A percentile compares a stretch with the other conserved stretches of the same genome.
phyloP scores from a whole-genome alignment of 2,797 vertebrate genomes.

The Botia kubotai region DNA sequence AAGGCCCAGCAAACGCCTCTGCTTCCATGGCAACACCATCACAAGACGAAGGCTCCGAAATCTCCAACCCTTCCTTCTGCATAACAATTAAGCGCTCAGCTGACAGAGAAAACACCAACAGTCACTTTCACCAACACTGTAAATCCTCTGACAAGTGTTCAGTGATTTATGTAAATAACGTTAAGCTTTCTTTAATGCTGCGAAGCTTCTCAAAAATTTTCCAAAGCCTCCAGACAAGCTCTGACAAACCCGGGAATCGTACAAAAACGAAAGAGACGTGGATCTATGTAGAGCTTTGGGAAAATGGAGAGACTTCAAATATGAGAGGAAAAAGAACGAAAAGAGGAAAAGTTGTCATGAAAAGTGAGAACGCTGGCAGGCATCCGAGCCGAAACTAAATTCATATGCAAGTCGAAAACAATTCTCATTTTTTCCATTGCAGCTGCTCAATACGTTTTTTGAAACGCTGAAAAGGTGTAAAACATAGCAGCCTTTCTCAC shows the following conservation, averaged over 20 bases:
- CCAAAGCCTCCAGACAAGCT: slow-evolving; percentile 7
- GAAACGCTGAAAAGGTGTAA: slow-evolving; percentile 1
- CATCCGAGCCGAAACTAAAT: slow-evolving; percentile 16
- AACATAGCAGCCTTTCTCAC: slow-evolving; percentile 8
- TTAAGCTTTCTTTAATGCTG: not conserved
- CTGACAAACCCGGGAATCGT: slow-evolving; percentile 13
- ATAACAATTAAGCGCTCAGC: slow-evolving; percentile 3
- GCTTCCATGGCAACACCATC: slow-evolving; percentile 9
- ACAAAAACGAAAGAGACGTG: not conserved
- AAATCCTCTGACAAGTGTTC: slow-evolving; percentile 17
- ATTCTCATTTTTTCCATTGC: slow-evolving; percentile 29
- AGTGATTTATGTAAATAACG: slow-evolving; percentile 2
- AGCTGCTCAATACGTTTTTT: not conserved
- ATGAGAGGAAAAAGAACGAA: not conserved
- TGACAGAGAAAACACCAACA: not conserved
- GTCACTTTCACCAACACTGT: not conserved
- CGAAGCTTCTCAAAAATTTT: not conserved
- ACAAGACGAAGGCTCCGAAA: slow-evolving; percentile 1
- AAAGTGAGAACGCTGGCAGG: slow-evolving; percentile 1
- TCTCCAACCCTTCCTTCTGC: not conserved
- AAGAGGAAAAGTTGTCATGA: slow-evolving; percentile 3
- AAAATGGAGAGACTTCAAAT: not conserved
- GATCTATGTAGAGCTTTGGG: slow-evolving; percentile 19
- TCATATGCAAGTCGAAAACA: slow-evolving; percentile 20
- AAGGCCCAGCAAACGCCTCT: slow-evolving; percentile 9